Base-by-base conservation (phyloP, 2,797 vertebrate species). In the Acanthis flammea region DNA sequence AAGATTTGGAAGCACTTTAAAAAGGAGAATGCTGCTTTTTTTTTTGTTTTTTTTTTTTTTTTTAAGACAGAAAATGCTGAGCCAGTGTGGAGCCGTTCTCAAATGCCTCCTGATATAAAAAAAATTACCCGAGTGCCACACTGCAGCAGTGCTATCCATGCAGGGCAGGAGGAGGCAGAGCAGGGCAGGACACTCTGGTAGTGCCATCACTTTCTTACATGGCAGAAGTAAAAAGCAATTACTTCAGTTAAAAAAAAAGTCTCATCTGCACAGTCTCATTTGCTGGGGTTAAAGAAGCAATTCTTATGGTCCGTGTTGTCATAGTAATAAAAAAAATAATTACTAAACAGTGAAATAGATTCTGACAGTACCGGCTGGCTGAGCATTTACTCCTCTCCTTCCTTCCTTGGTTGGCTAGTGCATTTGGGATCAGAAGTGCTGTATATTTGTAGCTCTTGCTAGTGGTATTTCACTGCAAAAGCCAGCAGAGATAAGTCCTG, bases 321-420 rank as follows among this genome's bases (percentile, higher is more conserved):
- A 98, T 98, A 96, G 97, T 92, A 96, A 97, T 97, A 94, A 90
- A 93, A 90, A 96, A 94, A 97, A 97, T 95, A 97, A 94, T 75
- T 65, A 65, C 79, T 37, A 77, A 78, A 87, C 71, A 95, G 90
- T 95, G 96, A 96, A 94, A 78, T 72, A 71, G 70, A 96, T 92
- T 95, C 74, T 94, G 82, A 79, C 93, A 82, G 89, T 74, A 80
- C 76, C 22, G 14, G 50, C 94, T 85, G 45, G 15, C 65, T 7
- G 51, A 85, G 78, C 63, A 14, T 35, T 78, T 66, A 28, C 39
- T 90, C 35, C 58, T 77, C 62, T 83, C 33, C 76, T 94, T 91
- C 71, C 71, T 83, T 62, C 58, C 53, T 79, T 35, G 44, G 0
- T 16, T 81, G 75, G 74, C 42, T 55, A 50, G 28, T 5, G 6